Base-by-base conservation (phyloP, 2,888 invertebrate genomes). In the Suillia variegata region DNA sequence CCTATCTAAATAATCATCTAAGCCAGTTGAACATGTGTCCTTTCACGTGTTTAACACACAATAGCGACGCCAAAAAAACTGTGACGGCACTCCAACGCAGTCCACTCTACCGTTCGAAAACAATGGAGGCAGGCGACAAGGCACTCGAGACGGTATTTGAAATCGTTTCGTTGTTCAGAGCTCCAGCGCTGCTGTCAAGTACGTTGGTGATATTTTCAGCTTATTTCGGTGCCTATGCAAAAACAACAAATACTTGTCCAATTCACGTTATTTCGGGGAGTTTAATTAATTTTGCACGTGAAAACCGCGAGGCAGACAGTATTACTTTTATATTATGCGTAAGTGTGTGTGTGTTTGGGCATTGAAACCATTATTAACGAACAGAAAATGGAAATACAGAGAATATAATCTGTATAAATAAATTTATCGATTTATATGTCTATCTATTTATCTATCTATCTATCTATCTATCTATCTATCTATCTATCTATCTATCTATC, bases 151-250 rank as follows among this genome's bases (percentile, higher is more conserved):
- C 61, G 51, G 51, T 51, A 3, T 33, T 38, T 4, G 53, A 15
- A 12, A 34, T 20, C 12, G 21, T 18, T 45, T 18, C 18, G 45
- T 45, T 45, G 17, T 45, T n/a, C n/a, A n/a, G n/a, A n/a, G n/a
- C n/a, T n/a, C n/a, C n/a, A n/a, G n/a, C n/a, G 38, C 15, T n/a
- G 38, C 73, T 75, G 75, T 74, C 71, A 75, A 75, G 76, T 71
- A 69, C 61, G 67, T 66, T 67, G 62, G 75, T 72, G 76, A 71
- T 73, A 71, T 73, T 74, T 65, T n/a, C 4, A 13, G 10, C 45
- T 45, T n/a, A 38, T 38, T 38, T 8, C 15, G 6, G 38, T n/a
- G 4, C 13, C 38, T 38, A 38, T 38, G n/a, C 10, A 10, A 38
- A 38, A 26, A 26, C 10, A 38, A n/a, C n/a, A 38, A n/a, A 38